Conservation (phyloP, 2,888 invertebrate genomes). For the Chymomyza procnemis region DNA sequence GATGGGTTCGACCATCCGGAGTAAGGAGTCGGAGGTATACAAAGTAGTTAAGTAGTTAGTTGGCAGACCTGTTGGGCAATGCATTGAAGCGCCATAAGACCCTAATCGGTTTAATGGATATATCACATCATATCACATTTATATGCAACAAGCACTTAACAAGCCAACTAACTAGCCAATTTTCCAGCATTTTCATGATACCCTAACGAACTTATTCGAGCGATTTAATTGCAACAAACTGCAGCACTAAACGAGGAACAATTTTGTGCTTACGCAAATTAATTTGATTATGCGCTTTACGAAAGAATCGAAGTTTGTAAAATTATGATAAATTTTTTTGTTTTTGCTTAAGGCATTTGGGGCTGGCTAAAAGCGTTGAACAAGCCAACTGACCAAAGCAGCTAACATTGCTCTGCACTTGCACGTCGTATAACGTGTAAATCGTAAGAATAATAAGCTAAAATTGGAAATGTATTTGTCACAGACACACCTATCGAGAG, state of each 20-base stretch:
- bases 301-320: background rate
- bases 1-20: no score
- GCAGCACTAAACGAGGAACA: background rate
- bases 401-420: background rate
- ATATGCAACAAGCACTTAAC: constrained; percentile 5
- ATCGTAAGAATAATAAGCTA: no score
- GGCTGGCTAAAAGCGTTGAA: background rate
- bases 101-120: constrained; percentile 50
- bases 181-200: background rate
- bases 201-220: background rate
- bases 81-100: constrained; percentile 38
- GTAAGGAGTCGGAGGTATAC: background rate
- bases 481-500: background rate
- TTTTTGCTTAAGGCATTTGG: background rate
- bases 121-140: constrained; percentile 27
- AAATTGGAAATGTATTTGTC: background rate
- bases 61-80: constrained; percentile 2
- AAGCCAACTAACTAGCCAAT: background rate
- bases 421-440: background rate
- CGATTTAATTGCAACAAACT: no score
- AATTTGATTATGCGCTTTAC: background rate
- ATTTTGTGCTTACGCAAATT: background rate
- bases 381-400: background rate
- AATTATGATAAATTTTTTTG: background rate
- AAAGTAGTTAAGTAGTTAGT: background rate